A percentile compares a stretch with the other conserved stretches of the same genome.
These are phyloP conservation scores for Tribolium freemani DNA, from an alignment of 2,888 invertebrate species.

Conservation along the genomic window DNA sequence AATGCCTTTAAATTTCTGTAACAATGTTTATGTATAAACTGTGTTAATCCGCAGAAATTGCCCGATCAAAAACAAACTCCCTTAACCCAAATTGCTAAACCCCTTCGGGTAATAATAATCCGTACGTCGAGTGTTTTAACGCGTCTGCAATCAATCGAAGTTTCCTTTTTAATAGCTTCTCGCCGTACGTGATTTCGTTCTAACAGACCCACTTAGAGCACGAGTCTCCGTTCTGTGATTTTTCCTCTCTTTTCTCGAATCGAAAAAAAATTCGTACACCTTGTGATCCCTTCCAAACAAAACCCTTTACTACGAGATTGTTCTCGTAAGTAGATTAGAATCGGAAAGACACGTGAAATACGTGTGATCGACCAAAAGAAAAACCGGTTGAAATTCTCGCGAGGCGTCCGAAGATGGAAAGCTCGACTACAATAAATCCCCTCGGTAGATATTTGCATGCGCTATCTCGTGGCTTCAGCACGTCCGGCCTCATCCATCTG, in stretches of 20 bases:
- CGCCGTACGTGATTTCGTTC: conserved; percentile 29
- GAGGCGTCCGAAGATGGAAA: conserved; percentile 30
- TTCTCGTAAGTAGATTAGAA: conserved; percentile 37
- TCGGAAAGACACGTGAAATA: conserved; percentile 23
- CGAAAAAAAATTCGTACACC: conserved; percentile 1
- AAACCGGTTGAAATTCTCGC: conserved; percentile 36
- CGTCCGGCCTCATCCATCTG: conserved; percentile 50
- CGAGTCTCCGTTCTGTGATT: conserved; percentile 15
- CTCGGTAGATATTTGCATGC: conserved; percentile 49
- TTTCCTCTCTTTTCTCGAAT: conserved; percentile 9
- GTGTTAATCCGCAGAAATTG: not conserved
- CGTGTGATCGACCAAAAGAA: conserved; percentile 32
- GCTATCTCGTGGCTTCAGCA: conserved; percentile 51
- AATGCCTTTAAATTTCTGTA: not conserved
- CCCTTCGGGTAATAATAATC: conserved; percentile 16
- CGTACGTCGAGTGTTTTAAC: conserved; percentile 17
- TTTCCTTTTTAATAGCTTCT: conserved; percentile 5
- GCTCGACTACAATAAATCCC: conserved; percentile 47
- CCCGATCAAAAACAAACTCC: not conserved
- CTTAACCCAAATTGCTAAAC: not conserved
- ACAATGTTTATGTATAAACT: not conserved
- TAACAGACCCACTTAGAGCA: conserved; percentile 27
- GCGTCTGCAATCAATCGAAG: conserved; percentile 16
- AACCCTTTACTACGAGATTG: conserved; percentile 19
- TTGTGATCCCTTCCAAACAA: conserved; percentile 28